phyloP scores from a whole-genome alignment of 1,140 invertebrate species.

The Trialeurodes vaporariorum region DNA sequence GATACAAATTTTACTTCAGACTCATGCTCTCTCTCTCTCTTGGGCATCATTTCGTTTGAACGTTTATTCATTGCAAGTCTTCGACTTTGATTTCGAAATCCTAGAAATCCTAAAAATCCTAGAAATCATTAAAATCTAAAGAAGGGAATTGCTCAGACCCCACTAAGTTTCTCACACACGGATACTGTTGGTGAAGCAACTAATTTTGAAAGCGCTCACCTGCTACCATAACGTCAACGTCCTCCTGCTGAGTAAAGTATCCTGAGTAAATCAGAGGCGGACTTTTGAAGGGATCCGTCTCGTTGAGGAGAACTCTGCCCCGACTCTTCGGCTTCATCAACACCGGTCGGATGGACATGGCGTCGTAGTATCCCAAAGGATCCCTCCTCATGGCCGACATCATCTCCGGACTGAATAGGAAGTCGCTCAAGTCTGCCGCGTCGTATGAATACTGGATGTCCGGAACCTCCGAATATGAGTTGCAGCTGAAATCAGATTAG shows the following conservation, averaged over 20 bases:
- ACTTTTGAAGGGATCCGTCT: constrained; percentile 40
- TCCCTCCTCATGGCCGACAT: constrained; percentile 26
- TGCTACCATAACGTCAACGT: constrained; percentile 22
- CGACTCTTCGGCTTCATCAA: constrained; percentile 38
- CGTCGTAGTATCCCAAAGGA: constrained; percentile 28
- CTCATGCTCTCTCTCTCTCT: too few relatives aligned
- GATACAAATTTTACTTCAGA: too few relatives aligned
- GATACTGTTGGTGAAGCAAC: too few relatives aligned
- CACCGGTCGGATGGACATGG: constrained; percentile 31
- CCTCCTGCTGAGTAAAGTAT: constrained; percentile 30
- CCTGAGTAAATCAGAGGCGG: constrained; percentile 47
- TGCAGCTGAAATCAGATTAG: too few relatives aligned
- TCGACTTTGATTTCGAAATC: too few relatives aligned
- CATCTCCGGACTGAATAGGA: constrained; percentile 28
- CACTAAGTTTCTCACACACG: too few relatives aligned
- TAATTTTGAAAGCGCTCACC: constrained; percentile 18
- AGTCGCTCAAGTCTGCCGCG: constrained; percentile 32
- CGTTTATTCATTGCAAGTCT: too few relatives aligned
- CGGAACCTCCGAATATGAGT: too few relatives aligned
- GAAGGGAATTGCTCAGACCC: too few relatives aligned
- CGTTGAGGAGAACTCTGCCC: constrained; percentile 37
- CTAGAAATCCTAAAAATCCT: too few relatives aligned
- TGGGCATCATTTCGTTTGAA: too few relatives aligned
- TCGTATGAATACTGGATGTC: constrained; percentile 54
- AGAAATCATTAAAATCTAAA: too few relatives aligned